Evolutionary conservation across 2,797 vertebrate species (phyloP).

Genomic region (Cuniculus paca): DNA sequence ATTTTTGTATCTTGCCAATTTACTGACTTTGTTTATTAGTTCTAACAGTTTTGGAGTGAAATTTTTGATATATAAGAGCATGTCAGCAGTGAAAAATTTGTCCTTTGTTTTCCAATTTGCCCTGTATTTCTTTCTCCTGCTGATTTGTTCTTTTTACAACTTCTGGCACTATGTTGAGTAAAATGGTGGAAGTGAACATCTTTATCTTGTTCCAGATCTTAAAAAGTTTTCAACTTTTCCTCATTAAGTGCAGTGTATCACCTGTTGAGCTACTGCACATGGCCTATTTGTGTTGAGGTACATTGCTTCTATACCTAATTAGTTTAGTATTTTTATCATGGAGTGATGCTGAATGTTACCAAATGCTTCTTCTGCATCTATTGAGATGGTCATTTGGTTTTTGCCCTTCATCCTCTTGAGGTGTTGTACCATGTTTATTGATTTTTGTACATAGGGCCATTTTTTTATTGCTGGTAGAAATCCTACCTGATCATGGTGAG

Average conservation of each 20-base stretch:
- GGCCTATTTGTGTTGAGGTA: background rate
- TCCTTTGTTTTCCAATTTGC: background rate
- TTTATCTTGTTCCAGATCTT: background rate
- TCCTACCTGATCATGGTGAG: background rate
- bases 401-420: background rate
- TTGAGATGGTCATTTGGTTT: background rate
- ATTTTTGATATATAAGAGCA: background rate
- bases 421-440: background rate
- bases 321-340: background rate
- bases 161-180: background rate
- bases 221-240: background rate
- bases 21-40: background rate
- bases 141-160: background rate
- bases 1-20: background rate
- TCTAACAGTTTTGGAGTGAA: background rate
- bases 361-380: background rate
- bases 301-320: background rate
- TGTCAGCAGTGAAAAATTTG: background rate
- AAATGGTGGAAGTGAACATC: background rate
- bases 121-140: background rate
- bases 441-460: background rate
- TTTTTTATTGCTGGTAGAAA: background rate
- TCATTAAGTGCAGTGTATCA: background rate
- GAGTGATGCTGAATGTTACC: background rate
- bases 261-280: background rate